Percentiles rank a stretch among this genome's conserved stretches.
phyloP scores from a whole-genome alignment of 2,888 invertebrate genomes.

The Lasioglossum leucozonium region DNA sequence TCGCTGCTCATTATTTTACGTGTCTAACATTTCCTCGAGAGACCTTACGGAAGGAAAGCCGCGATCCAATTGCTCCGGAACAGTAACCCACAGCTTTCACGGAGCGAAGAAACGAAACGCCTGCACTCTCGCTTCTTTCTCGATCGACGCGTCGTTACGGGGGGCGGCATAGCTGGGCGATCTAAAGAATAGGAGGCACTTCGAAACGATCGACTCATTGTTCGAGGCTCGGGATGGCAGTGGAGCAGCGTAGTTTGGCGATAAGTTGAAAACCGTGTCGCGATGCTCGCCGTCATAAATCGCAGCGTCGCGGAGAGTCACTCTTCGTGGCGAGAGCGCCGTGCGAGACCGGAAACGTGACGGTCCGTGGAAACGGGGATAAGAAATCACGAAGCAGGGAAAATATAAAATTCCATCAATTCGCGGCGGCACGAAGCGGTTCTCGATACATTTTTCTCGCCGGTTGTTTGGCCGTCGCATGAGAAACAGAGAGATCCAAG shows the following conservation, averaged over 20 bases:
- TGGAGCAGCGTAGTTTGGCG: conserved; percentile 39
- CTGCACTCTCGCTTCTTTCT: neutral
- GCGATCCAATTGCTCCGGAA: neutral
- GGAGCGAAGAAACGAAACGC: neutral
- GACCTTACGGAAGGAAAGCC: neutral
- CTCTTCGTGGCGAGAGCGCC: conserved; percentile 30
- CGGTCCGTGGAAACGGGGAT: conserved; percentile 67
- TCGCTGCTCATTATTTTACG: neutral
- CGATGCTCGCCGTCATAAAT: conserved; percentile 67
- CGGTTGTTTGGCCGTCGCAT: conserved; percentile 15
- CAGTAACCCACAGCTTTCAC: neutral
- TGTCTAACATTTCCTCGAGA: neutral
- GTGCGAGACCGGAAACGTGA: conserved; percentile 66
- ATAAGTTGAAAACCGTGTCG: conserved; percentile 71
- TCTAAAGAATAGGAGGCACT: conserved; percentile 1
- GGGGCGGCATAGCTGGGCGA: neutral
- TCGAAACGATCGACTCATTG: conserved; percentile 28
- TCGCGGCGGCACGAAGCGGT: conserved; percentile 69
- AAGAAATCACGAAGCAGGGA: conserved; percentile 79
- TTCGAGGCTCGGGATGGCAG: conserved; percentile 13
- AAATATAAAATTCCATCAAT: conserved; percentile 85
- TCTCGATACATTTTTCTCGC: conserved; percentile 77
- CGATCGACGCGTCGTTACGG: neutral
- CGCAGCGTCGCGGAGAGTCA: conserved; percentile 49
- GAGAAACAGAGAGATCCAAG: conserved; percentile 6